These are phyloP conservation scores for Huso huso DNA, from an alignment of 2,797 vertebrate species.

Conservation along the genomic window DNA sequence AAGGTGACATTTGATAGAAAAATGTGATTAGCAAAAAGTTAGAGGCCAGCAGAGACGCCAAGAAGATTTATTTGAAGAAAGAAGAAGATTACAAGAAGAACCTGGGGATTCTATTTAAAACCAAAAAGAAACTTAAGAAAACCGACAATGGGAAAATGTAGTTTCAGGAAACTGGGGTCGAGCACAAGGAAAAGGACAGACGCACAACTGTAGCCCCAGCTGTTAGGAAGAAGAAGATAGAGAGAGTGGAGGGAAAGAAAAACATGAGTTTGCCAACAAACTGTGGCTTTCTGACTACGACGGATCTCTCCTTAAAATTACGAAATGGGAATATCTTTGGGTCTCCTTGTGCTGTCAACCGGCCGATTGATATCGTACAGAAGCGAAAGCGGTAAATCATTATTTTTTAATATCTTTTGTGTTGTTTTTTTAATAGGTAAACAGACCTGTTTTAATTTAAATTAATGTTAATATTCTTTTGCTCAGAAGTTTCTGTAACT, in stretches of 20 bases:
- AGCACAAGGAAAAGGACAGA: slow-evolving; percentile 36
- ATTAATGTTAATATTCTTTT: no score
- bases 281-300: slow-evolving; percentile 46
- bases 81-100: background rate
- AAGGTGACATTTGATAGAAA: slow-evolving; percentile 14
- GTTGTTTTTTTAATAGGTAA: no score
- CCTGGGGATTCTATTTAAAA: background rate
- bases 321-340: slow-evolving; percentile 57
- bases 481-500: no score
- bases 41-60: background rate
- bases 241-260: slow-evolving; percentile 17
- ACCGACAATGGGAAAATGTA: slow-evolving; percentile 37
- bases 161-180: slow-evolving; percentile 29
- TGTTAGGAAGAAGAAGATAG: slow-evolving; percentile 11
- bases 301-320: slow-evolving; percentile 53
- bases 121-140: background rate
- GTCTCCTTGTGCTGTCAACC: slow-evolving; percentile 67
- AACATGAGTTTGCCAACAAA: slow-evolving; percentile 68
- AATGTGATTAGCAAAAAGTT: background rate
- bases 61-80: background rate
- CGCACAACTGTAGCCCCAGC: slow-evolving; percentile 8
- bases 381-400: slow-evolving; percentile 67
- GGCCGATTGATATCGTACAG: slow-evolving; percentile 71
- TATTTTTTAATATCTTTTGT: slow-evolving; percentile 22
- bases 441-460: no score